phyloP scores from a whole-genome alignment of 2,888 invertebrate genomes.

The Ariolimax columbianus region DNA sequence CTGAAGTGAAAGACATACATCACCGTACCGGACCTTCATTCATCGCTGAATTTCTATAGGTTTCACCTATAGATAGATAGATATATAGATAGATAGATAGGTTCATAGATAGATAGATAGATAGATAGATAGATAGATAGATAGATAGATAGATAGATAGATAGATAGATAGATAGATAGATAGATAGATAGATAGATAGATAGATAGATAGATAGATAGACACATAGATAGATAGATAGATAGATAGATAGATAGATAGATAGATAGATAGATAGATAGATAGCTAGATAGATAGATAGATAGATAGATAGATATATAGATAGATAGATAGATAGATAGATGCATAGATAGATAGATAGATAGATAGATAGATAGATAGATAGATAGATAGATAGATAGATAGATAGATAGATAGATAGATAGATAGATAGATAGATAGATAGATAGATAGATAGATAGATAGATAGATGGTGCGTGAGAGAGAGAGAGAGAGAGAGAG shows the following conservation, averaged over 20 bases:
- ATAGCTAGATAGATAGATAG: not conserved
- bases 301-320: not conserved
- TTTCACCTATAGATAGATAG: not conserved
- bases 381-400: slow-evolving; percentile 13
- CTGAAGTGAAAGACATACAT: no score
- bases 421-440: slow-evolving; percentile 12
- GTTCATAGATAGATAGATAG: not conserved
- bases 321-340: not conserved
- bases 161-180: slow-evolving; percentile 24
- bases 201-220: slow-evolving; percentile 9
- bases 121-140: slow-evolving; percentile 11
- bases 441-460: slow-evolving; percentile 18
- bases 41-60: no score
- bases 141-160: slow-evolving; percentile 18
- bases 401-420: slow-evolving; percentile 10
- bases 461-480: not conserved
- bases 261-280: not conserved
- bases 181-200: slow-evolving; percentile 22
- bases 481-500: not conserved
- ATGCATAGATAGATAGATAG: slow-evolving; percentile 10
- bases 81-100: not conserved
- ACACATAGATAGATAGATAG: not conserved
- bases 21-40: no score
- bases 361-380: slow-evolving; percentile 10
- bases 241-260: not conserved